These are phyloP conservation scores for Eudemis profundana DNA, from an alignment of 2,888 invertebrate species.

Conservation along the genomic window DNA sequence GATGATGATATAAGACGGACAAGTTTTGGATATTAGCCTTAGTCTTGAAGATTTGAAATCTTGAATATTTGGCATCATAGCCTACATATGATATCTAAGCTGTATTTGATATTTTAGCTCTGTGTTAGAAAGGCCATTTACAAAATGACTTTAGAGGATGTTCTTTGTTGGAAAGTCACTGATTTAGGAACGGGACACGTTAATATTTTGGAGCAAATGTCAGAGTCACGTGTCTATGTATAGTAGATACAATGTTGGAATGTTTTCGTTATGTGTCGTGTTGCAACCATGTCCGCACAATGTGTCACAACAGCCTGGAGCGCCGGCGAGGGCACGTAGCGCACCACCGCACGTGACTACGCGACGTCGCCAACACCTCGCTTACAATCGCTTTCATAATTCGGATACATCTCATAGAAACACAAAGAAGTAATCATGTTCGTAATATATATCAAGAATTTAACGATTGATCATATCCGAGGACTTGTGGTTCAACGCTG, in stretches of 20 bases:
- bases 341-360: conserved; percentile 43
- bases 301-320: conserved; percentile 40
- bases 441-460: not conserved
- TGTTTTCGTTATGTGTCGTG: conserved; percentile 43
- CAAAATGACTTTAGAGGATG: not conserved
- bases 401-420: conserved; percentile 22
- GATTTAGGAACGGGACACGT: not conserved
- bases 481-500: too few relatives aligned
- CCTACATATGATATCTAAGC: too few relatives aligned
- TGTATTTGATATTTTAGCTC: too few relatives aligned
- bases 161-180: not conserved
- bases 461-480: not conserved
- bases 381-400: conserved; percentile 41
- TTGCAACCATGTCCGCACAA: conserved; percentile 41
- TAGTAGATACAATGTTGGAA: conserved; percentile 35
- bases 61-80: too few relatives aligned
- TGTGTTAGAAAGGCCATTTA: not conserved
- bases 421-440: conserved; percentile 12
- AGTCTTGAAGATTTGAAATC: too few relatives aligned
- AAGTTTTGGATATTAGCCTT: too few relatives aligned
- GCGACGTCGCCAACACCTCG: conserved; percentile 8
- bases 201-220: conserved; percentile 23
- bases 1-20: too few relatives aligned
- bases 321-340: conserved; percentile 30
- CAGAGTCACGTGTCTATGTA: conserved; percentile 37